A percentile compares a stretch with the other conserved stretches of the same genome.
phyloP scores from a whole-genome alignment of 1,140 invertebrate species.

The Ceratosolen solmsi region DNA sequence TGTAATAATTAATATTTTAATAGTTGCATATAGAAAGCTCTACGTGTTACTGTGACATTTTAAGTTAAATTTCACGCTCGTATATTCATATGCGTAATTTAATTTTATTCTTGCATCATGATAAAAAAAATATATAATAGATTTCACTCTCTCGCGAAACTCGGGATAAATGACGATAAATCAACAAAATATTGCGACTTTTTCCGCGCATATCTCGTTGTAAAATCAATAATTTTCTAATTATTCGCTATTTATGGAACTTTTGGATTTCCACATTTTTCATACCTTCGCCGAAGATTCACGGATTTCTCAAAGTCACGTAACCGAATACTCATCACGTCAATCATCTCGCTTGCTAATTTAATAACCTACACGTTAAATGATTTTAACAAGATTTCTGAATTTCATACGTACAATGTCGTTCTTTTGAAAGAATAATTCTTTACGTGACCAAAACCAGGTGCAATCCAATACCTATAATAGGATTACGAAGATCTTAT shows the following conservation, averaged over 20 bases:
- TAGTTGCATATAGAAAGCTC: background rate
- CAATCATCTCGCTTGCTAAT: background rate
- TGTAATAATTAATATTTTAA: no score
- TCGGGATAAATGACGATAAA: slow-evolving; percentile 34
- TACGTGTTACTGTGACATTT: background rate
- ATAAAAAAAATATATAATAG: slow-evolving; percentile 32
- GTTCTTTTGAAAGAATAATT: no score
- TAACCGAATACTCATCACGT: background rate
- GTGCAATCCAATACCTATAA: no score
- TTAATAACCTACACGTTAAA: background rate
- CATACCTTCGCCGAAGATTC: background rate
- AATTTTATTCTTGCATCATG: slow-evolving; percentile 33
- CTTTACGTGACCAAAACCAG: no score
- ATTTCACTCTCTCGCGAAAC: background rate
- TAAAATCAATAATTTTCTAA: slow-evolving; percentile 20
- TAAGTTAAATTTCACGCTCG: slow-evolving; percentile 3
- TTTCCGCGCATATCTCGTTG: background rate
- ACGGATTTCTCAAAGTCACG: background rate
- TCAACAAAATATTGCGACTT: slow-evolving; percentile 32
- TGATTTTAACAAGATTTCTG: no score
- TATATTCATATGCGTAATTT: slow-evolving; percentile 45
- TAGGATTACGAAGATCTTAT: no score
- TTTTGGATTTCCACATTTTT: slow-evolving; percentile 1
- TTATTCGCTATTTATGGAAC: background rate
- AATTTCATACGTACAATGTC: no score